Evolutionary conservation across 2,113 vertebrate species (phyloP).

Genomic region (Seriola rivoliana): DNA sequence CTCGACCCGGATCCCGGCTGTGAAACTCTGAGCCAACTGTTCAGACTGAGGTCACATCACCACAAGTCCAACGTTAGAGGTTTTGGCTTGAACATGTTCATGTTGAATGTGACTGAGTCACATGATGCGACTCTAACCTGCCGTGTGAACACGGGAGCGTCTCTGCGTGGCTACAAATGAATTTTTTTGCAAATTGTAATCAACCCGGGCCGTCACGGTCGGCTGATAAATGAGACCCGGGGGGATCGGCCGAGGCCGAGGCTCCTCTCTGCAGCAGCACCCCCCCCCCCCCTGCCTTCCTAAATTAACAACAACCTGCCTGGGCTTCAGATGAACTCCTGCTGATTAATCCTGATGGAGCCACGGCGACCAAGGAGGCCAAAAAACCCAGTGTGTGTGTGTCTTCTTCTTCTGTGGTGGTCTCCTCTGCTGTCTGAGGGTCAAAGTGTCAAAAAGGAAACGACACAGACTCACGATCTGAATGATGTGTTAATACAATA

Average conservation of each 20-base stretch:
- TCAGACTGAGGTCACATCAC: no score
- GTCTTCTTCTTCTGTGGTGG: conserved; percentile 10
- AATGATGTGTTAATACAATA: no score
- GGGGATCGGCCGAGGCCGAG: conserved; percentile 71
- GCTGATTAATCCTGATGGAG: conserved; percentile 32
- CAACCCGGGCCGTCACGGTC: conserved; percentile 91
- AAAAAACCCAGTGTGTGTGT: background rate
- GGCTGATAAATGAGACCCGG: conserved; percentile 95
- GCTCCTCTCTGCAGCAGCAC: background rate
- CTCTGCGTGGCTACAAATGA: conserved; percentile 87
- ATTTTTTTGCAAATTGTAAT: conserved; percentile 99
- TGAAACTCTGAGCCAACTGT: no score
- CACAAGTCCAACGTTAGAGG: no score
- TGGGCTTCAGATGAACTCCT: background rate
- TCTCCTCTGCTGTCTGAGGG: background rate
- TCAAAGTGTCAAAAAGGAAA: no score
- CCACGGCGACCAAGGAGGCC: background rate
- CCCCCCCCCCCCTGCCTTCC: conserved; percentile 73
- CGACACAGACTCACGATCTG: no score
- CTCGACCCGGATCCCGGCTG: no score
- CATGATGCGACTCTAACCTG: background rate
- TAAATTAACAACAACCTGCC: conserved; percentile 85
- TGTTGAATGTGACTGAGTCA: no score
- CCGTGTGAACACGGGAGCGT: background rate
- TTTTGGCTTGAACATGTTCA: no score